phyloP scores from a whole-genome alignment of 1,140 invertebrate genomes.

The Leptinotarsa undecemlineata region DNA sequence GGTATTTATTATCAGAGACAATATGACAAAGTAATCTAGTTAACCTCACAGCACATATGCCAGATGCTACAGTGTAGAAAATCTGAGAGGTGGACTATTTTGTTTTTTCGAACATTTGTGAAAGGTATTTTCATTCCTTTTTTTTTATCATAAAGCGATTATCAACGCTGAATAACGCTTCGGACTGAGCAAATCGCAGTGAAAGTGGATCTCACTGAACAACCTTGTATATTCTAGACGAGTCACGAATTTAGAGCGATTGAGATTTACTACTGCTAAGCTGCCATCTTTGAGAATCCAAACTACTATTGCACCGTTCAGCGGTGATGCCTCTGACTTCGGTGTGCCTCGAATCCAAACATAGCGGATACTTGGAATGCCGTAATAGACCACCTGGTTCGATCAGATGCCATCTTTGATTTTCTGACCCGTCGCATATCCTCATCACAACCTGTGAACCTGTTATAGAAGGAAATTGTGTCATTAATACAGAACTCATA shows the following conservation, averaged over 20 bases:
- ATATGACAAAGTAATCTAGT: too few species aligned
- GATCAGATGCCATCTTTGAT: conserved; percentile 77
- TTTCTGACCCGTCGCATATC: conserved; percentile 74
- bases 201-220: conserved; percentile 5
- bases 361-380: conserved; percentile 74
- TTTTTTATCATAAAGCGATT: too few species aligned
- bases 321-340: conserved; percentile 69
- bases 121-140: too few species aligned
- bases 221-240: not conserved
- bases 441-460: conserved; percentile 73
- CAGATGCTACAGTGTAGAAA: too few species aligned
- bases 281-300: conserved; percentile 70
- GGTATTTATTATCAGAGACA: too few species aligned
- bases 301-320: conserved; percentile 70
- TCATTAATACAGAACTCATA: not conserved
- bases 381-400: conserved; percentile 71
- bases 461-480: not conserved
- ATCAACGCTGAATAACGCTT: too few species aligned
- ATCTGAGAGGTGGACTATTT: too few species aligned
- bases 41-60: too few species aligned
- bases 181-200: not conserved
- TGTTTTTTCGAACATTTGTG: too few species aligned
- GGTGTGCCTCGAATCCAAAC: conserved; percentile 74
- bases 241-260: not conserved
- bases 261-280: conserved; percentile 41